Conservation (phyloP, 2,113 vertebrate genomes). For the Strigops habroptila region DNA sequence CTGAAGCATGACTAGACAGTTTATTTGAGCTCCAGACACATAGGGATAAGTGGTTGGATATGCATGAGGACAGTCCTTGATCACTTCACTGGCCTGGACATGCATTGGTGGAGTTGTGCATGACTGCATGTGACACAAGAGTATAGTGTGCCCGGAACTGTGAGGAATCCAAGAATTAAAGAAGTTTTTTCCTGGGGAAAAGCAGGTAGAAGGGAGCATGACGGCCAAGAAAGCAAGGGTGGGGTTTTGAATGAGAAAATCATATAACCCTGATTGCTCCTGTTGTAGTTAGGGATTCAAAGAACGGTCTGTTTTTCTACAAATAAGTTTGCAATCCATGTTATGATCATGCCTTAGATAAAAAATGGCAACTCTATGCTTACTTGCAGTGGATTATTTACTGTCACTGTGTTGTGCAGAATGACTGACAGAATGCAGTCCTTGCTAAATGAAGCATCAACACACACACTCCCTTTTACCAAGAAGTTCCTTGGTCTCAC, state of each 20-base stretch:
- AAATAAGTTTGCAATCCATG: not conserved
- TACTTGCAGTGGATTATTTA: not conserved
- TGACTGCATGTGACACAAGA: not conserved
- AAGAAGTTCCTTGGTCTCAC: not conserved
- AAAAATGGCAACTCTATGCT: not conserved
- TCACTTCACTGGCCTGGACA: rapidly evolving
- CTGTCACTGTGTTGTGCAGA: not conserved
- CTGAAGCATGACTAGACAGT: not conserved
- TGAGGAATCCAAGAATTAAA: not conserved
- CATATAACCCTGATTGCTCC: not conserved
- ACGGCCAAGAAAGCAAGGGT: not conserved
- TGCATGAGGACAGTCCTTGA: not conserved
- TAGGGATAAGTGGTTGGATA: not conserved
- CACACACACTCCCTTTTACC: not conserved
- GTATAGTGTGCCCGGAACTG: not conserved
- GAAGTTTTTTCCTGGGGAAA: not conserved
- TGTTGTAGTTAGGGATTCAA: not conserved
- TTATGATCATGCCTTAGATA: not conserved
- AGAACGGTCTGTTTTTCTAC: not conserved
- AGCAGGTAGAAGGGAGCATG: not conserved
- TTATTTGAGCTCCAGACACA: not conserved
- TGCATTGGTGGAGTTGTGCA: not conserved
- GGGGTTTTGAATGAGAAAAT: not conserved
- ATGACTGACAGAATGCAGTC: not conserved
- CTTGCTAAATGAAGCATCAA: not conserved